A percentile compares a stretch with the other conserved stretches of the same genome.
These are phyloP conservation scores for Paragorgia papillata DNA, from an alignment of 92 coral and sea anemone species.

Conservation along the genomic window DNA sequence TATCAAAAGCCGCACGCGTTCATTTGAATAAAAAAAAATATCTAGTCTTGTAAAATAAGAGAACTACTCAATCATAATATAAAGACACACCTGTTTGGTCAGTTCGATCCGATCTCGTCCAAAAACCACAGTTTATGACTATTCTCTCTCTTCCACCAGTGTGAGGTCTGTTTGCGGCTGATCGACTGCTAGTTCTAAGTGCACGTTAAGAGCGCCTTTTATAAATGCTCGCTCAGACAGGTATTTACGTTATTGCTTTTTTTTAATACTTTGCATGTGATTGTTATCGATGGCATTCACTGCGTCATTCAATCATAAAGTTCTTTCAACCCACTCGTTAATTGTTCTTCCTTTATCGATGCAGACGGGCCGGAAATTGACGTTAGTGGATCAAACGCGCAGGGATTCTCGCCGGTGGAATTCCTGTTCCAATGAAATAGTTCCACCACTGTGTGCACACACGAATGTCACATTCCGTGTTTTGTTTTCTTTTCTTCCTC, in stretches of 20 bases:
- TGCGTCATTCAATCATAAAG: slow-evolving; percentile 20
- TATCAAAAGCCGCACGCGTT: neutral
- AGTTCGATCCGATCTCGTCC: too few relatives aligned
- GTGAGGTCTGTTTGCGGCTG: too few relatives aligned
- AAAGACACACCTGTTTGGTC: neutral
- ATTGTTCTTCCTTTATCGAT: slow-evolving; percentile 2
- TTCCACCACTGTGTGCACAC: too few relatives aligned
- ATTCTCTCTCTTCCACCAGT: too few relatives aligned
- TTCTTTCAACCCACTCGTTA: slow-evolving; percentile 11
- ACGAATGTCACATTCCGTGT: neutral
- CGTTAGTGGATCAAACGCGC: slow-evolving; percentile 3
- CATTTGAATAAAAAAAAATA: neutral
- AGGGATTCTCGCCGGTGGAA: neutral
- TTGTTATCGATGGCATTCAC: slow-evolving; percentile 39
- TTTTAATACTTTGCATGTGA: slow-evolving; percentile 18
- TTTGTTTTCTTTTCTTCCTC: too few relatives aligned
- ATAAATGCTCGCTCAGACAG: neutral
- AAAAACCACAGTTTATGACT: too few relatives aligned
- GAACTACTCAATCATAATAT: too few relatives aligned
- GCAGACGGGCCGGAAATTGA: slow-evolving; percentile 44
- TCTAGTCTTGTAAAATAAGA: too few relatives aligned
- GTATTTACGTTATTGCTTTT: slow-evolving; percentile 33
- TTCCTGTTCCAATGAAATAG: neutral
- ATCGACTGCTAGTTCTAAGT: too few relatives aligned
- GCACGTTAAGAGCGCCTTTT: neutral